Conservation (phyloP, 2,797 vertebrate genomes). For the Echiichthys vipera region DNA sequence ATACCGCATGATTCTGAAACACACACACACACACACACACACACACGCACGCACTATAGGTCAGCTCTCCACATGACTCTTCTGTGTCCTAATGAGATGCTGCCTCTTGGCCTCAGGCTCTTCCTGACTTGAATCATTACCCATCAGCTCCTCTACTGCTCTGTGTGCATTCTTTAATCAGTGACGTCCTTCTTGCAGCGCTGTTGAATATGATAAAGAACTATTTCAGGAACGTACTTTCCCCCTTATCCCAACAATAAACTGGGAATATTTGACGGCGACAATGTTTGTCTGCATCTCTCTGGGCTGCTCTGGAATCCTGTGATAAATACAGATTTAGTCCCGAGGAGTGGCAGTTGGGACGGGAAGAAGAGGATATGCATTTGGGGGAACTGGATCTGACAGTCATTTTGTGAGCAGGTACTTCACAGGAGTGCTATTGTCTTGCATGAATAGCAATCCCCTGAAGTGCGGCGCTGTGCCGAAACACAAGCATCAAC, state of each 20-base stretch:
- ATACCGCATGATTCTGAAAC: conserved; percentile 21
- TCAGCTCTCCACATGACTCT: conserved; percentile 43
- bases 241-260: conserved; percentile 14
- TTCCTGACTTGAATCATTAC: conserved; percentile 62
- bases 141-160: conserved; percentile 45
- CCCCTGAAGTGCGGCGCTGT: conserved; percentile 26
- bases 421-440: conserved; percentile 55
- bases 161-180: conserved; percentile 45
- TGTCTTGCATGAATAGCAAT: conserved; percentile 50
- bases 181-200: conserved; percentile 1
- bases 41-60: conserved; percentile 11
- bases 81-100: conserved; percentile 67
- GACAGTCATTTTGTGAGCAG: conserved; percentile 40
- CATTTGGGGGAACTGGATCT: conserved; percentile 49
- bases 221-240: conserved; percentile 43
- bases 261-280: conserved; percentile 30
- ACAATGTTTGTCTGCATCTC: conserved; percentile 10
- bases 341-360: conserved; percentile 8
- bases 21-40: conserved; percentile 4
- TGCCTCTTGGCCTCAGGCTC: conserved; percentile 54
- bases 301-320: conserved; percentile 19
- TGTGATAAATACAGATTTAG: conserved; percentile 26
- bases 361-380: conserved; percentile 39
- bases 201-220: conserved; percentile 31
- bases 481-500: conserved; percentile 18